phyloP scores from a whole-genome alignment of 1,140 invertebrate species.

The Asobara japonica region DNA sequence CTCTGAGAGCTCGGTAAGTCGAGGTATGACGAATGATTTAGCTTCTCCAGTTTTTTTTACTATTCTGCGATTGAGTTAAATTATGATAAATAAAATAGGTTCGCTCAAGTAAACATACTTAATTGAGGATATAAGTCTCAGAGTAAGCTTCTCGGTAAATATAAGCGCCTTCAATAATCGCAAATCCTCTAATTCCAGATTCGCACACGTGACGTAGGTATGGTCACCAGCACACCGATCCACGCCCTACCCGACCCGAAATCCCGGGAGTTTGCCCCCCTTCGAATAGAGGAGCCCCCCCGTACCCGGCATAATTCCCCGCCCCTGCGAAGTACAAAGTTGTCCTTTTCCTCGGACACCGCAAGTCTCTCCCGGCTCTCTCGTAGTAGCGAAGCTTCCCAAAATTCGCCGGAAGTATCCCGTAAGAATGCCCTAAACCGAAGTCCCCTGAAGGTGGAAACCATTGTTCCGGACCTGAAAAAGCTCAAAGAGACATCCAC shows the following conservation, averaged over 20 bases:
- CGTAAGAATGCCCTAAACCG: conserved; percentile 27
- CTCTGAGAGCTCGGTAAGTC: too few species aligned
- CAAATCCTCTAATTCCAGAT: conserved; percentile 29
- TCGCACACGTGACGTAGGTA: conserved; percentile 50
- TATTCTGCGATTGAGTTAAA: too few species aligned
- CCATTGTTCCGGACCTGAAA: conserved; percentile 35
- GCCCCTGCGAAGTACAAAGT: not conserved
- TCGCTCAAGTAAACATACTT: too few species aligned
- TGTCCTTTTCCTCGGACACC: not conserved
- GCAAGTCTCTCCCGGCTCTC: conserved; percentile 27
- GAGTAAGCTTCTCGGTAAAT: too few species aligned
- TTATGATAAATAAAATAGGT: too few species aligned
- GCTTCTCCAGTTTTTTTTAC: not conserved
- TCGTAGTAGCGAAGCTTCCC: conserved; percentile 4
- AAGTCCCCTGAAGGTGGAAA: conserved; percentile 38
- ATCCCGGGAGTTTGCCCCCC: conserved; percentile 23
- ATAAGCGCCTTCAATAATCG: too few species aligned
- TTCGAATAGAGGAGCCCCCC: conserved; percentile 10
- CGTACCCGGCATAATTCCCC: conserved; percentile 14
- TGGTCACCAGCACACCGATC: conserved; percentile 55
- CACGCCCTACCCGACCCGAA: conserved; percentile 22
- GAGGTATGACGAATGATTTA: too few species aligned
- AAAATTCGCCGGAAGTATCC: conserved; percentile 26
- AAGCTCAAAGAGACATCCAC: conserved; percentile 31
- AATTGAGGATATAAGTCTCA: too few species aligned